Percentiles rank a stretch among this genome's conserved stretches.
Evolutionary conservation across 2,113 vertebrate species (phyloP).

Genomic region (Notarius quadriscutis): DNA sequence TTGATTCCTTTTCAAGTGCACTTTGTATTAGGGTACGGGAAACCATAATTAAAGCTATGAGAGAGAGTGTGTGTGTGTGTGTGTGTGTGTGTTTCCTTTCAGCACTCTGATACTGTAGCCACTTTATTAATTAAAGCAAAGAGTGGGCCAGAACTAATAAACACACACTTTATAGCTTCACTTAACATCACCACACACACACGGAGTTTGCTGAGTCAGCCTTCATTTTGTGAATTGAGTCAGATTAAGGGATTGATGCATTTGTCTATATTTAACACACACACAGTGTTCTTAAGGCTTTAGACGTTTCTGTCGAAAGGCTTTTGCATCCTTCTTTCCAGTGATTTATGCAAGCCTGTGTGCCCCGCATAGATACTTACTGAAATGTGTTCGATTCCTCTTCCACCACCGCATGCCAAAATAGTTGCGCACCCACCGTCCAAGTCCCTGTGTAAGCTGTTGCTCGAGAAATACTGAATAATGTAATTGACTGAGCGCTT

Average conservation of each 20-base stretch:
- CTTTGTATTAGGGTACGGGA: not conserved
- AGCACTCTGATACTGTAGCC: slow-evolving; percentile 15
- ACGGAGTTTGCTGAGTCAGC: slow-evolving; percentile 14
- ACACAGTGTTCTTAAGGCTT: not conserved
- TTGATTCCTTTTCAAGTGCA: not conserved
- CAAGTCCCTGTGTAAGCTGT: too few relatives aligned
- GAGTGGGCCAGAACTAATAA: slow-evolving; percentile 24
- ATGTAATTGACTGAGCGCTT: too few relatives aligned
- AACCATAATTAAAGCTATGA: not conserved
- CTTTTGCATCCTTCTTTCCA: not conserved
- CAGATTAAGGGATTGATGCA: slow-evolving; percentile 7
- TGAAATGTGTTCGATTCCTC: not conserved
- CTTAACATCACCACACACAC: not conserved
- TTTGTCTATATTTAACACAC: slow-evolving; percentile 1
- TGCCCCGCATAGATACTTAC: not conserved
- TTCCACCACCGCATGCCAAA: not conserved
- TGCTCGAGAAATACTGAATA: too few relatives aligned
- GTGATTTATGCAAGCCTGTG: not conserved
- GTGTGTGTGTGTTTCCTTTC: slow-evolving; percentile 9
- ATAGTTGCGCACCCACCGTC: too few relatives aligned
- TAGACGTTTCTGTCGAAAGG: not conserved
- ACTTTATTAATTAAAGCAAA: slow-evolving; percentile 38
- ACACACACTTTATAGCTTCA: slow-evolving; percentile 28
- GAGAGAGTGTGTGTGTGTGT: not conserved
- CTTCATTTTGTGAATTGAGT: slow-evolving; percentile 26